Evolutionary conservation across 2,113 vertebrate species (phyloP), one percentile per base, ranked within the genome.

Genomic region (Clarias gariepinus): DNA sequence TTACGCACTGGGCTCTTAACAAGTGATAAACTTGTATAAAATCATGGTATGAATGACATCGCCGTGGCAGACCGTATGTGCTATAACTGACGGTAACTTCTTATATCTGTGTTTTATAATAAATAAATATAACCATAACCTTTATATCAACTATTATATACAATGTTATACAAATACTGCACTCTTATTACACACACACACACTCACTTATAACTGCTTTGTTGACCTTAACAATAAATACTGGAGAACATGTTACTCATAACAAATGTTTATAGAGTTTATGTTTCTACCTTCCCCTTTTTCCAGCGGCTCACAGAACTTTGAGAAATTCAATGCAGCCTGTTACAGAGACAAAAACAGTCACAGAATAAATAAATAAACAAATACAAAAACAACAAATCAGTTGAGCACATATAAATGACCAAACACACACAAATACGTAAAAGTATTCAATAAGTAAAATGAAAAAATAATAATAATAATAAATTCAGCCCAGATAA

Each of bases 291-390:
- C 97, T 96, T 98, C 97, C 92, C 96, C 97, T 93, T 95, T 97
- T 77, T 94, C 93, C 89, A 99, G 89, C 0, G 98, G 98, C 89
- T 99, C 97, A 89, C 97, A 98, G 91, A 97, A 99, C 92, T 98
- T 99, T 19, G 96, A 93, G 89, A 99, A 99, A 95, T 99, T 99
- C 80, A 99, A 95, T 0, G 90, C 96, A 87, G 97, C 98, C 98
- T 99, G 83, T 76, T 93, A 68, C 77, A 89, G 90, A 84, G 83
- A 2, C 86, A 80, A 81, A 77, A 57, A 76, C 8, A 4, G 3
- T 11, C 11, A 71, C 33, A 71, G 5, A 19, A 33, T 6, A 19
- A 1, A 71, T 36, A 41, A 10, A 3, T 41, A 11, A 47, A 73
- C 4, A 52, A 10, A 68, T 4, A 68, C 5, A 73, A 7, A 41